Evolutionary conservation across 2,888 invertebrate genomes (phyloP).

Genomic region (Argyresthia goedartella): DNA sequence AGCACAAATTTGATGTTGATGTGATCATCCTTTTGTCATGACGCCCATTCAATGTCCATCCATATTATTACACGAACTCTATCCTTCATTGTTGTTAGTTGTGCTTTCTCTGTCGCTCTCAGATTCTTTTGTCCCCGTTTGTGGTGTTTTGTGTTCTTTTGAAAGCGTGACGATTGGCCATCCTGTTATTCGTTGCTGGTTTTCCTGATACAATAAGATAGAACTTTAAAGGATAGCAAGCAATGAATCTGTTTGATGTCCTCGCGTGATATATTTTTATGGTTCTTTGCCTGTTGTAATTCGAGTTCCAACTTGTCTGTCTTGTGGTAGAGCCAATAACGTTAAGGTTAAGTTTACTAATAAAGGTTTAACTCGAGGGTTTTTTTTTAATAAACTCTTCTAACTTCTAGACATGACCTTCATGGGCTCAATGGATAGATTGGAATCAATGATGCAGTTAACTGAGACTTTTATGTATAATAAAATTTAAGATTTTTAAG

Average conservation of each 20-base stretch:
- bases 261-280: constrained; percentile 10
- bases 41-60: constrained; percentile 49
- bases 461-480: too few relatives aligned
- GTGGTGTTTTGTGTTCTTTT: constrained; percentile 8
- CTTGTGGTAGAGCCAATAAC: constrained; percentile 13
- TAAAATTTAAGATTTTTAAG: too few relatives aligned
- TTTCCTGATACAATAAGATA: not conserved
- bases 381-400: too few relatives aligned
- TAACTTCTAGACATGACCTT: too few relatives aligned
- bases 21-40: constrained; percentile 24
- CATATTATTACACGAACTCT: constrained; percentile 49
- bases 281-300: constrained; percentile 17
- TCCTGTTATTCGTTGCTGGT: not conserved
- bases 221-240: constrained; percentile 8
- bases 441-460: too few relatives aligned
- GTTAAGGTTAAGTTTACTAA: constrained; percentile 15
- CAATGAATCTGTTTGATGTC: constrained; percentile 18
- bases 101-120: constrained; percentile 1
- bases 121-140: constrained; percentile 15
- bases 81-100: constrained; percentile 42
- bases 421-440: too few relatives aligned
- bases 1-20: constrained; percentile 7
- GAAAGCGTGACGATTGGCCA: constrained; percentile 3
- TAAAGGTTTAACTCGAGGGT: too few relatives aligned
- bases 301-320: constrained; percentile 14